Percentiles rank a stretch among this genome's conserved stretches.
These are phyloP conservation scores for Heliocidaris tuberculata DNA, from an alignment of 35 echinoderm and acorn worm species.

Conservation along the genomic window DNA sequence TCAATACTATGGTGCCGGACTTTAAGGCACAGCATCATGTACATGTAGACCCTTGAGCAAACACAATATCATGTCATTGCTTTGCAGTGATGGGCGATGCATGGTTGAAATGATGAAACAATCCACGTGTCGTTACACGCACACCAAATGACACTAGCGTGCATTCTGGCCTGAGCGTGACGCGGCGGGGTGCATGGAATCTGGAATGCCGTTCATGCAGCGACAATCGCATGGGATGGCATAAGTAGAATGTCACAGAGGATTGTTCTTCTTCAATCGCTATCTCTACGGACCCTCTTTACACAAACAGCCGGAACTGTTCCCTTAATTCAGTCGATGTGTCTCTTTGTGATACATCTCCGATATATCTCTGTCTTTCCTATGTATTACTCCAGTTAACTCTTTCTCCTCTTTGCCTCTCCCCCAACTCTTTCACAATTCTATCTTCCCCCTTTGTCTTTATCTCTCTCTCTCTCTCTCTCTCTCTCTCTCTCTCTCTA, in stretches of 20 bases:
- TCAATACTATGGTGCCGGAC: too few relatives aligned
- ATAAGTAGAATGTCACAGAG: conserved; percentile 7
- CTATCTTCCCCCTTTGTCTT: too few relatives aligned
- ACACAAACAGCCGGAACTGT: not conserved
- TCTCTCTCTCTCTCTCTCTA: too few relatives aligned
- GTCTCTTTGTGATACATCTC: not conserved
- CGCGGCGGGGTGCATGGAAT: conserved; percentile 19
- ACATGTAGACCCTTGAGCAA: not conserved
- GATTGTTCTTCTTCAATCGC: not conserved
- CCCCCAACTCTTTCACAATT: too few relatives aligned
- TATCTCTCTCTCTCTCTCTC: too few relatives aligned
- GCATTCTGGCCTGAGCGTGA: conserved; percentile 19
- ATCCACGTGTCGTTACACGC: not conserved
- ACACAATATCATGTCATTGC: not conserved
- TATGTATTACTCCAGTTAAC: not conserved
- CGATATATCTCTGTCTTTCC: not conserved
- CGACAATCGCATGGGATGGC: conserved; percentile 38
- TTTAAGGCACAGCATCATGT: too few relatives aligned
- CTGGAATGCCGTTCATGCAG: conserved; percentile 27
- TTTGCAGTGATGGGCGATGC: not conserved
- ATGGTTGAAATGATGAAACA: not conserved
- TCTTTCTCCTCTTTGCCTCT: not conserved
- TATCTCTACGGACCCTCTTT: not conserved
- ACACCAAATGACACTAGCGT: not conserved
- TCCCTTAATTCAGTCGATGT: not conserved